phyloP scores from a whole-genome alignment of 2,113 vertebrate genomes.

The Catharus bicknelli region DNA sequence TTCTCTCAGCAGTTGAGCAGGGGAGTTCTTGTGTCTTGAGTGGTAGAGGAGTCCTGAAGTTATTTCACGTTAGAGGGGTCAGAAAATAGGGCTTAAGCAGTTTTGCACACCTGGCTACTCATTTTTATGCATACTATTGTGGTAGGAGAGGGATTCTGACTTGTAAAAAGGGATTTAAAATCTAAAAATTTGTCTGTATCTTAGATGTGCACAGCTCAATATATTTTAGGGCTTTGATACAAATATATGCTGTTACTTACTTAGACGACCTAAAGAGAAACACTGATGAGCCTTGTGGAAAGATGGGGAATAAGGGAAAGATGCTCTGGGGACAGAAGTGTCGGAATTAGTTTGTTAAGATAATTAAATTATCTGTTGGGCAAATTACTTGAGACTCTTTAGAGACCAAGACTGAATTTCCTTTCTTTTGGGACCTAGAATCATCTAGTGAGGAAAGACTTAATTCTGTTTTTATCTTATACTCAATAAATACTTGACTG shows the following conservation, averaged over 20 bases:
- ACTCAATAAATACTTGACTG: not conserved
- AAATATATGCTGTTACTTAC: not conserved
- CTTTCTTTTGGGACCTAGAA: conserved; percentile 18
- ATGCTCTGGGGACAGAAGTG: conserved; percentile 9
- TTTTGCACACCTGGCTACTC: not conserved
- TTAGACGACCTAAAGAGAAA: conserved; percentile 20
- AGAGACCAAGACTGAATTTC: conserved; percentile 43
- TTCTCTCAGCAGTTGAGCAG: not conserved
- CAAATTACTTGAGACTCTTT: conserved; percentile 42
- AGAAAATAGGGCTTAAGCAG: not conserved
- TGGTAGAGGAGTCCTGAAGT: not conserved
- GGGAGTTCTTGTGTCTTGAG: not conserved
- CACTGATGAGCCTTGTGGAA: not conserved
- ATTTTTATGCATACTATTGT: not conserved
- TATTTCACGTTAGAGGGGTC: not conserved
- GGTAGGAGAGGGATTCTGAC: not conserved
- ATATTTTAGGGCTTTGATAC: not conserved
- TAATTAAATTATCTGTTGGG: conserved; percentile 49
- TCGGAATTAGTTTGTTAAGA: conserved; percentile 38
- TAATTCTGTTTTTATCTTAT: conserved; percentile 15
- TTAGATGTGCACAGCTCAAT: not conserved
- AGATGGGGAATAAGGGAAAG: not conserved
- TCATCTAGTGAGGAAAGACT: not conserved
- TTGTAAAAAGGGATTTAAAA: not conserved
- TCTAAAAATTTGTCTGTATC: not conserved